phyloP scores from a whole-genome alignment of 2,113 vertebrate genomes.

The Pongo pygmaeus region DNA sequence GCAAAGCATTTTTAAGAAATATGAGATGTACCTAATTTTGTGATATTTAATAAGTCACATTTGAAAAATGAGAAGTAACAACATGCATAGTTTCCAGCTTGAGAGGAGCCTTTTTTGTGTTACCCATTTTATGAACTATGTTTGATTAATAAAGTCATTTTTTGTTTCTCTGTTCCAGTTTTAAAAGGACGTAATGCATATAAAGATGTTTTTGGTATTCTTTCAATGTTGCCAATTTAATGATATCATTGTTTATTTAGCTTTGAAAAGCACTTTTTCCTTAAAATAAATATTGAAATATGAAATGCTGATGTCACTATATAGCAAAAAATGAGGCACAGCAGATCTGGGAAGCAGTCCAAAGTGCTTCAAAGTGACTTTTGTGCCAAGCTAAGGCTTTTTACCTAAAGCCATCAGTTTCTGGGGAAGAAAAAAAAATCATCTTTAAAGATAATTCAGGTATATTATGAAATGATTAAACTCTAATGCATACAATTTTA shows the following conservation, averaged over 20 bases:
- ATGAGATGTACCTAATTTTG: background rate
- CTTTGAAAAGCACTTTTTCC: conserved; percentile 76
- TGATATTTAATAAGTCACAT: background rate
- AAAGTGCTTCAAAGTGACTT: conserved; percentile 77
- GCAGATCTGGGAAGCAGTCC: conserved; percentile 78
- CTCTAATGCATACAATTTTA: background rate
- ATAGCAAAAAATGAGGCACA: conserved; percentile 58
- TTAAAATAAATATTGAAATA: conserved; percentile 81
- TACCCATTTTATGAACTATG: background rate
- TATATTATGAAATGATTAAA: conserved; percentile 64
- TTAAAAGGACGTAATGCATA: background rate
- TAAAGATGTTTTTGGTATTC: conserved; percentile 26
- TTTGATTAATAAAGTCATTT: background rate
- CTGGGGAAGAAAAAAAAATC: conserved; percentile 19
- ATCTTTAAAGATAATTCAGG: conserved; percentile 67
- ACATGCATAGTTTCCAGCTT: background rate
- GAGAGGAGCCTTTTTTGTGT: background rate
- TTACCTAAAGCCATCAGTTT: conserved; percentile 19
- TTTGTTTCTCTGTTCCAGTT: background rate
- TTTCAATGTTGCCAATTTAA: conserved; percentile 64
- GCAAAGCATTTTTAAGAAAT: background rate
- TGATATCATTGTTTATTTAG: conserved; percentile 79
- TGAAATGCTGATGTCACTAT: conserved; percentile 79
- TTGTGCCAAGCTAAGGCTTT: conserved; percentile 76
- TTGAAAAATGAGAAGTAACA: background rate